These are phyloP conservation scores for Apis florea DNA, from an alignment of 1,140 invertebrate genomes.

Conservation along the genomic window DNA sequence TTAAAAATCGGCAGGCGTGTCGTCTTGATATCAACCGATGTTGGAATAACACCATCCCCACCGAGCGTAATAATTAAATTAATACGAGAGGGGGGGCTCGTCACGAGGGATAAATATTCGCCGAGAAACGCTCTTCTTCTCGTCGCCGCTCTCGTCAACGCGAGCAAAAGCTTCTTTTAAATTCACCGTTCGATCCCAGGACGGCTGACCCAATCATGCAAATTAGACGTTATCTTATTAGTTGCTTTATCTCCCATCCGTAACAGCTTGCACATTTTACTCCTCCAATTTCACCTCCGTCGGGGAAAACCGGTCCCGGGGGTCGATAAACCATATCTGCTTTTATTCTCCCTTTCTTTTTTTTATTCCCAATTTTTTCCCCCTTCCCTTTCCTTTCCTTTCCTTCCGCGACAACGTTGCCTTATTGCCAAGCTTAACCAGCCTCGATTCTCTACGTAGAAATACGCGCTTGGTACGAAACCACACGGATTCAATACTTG, in stretches of 20 bases:
- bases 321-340: slow-evolving; percentile 55
- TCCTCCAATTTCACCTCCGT: slow-evolving; percentile 39
- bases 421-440: slow-evolving; percentile 52
- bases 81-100: background rate
- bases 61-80: slow-evolving; percentile 10
- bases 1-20: background rate
- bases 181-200: slow-evolving; percentile 44
- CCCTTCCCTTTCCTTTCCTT: slow-evolving; percentile 18
- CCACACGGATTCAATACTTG: no score
- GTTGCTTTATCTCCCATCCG: slow-evolving; percentile 48
- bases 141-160: slow-evolving; percentile 25
- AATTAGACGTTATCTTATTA: slow-evolving; percentile 54
- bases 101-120: slow-evolving; percentile 1
- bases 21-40: slow-evolving; percentile 11
- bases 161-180: slow-evolving; percentile 28
- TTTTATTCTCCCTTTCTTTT: slow-evolving; percentile 43
- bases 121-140: background rate
- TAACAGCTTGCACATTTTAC: slow-evolving; percentile 55
- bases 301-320: slow-evolving; percentile 24
- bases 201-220: slow-evolving; percentile 48
- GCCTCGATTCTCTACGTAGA: slow-evolving; percentile 6
- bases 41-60: background rate
- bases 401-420: slow-evolving; percentile 37
- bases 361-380: no score
- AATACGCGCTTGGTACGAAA: background rate